phyloP scores from a whole-genome alignment of 2,113 vertebrate genomes.

The Stigmatopora argus region DNA sequence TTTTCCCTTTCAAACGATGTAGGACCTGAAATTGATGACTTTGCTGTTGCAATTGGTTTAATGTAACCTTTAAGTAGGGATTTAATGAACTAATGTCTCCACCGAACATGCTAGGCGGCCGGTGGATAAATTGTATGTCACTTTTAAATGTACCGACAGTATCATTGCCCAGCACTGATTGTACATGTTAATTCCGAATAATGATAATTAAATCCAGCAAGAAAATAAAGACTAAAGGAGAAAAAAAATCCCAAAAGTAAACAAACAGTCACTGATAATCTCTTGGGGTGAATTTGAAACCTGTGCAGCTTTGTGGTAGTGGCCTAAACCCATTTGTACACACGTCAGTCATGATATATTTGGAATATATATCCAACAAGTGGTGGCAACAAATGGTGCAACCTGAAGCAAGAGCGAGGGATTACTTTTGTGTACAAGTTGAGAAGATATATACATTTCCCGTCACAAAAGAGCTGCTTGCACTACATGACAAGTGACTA shows the following conservation, averaged over 20 bases:
- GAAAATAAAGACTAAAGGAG: background rate
- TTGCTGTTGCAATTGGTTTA: conserved; percentile 7
- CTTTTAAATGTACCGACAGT: background rate
- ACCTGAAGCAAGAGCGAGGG: conserved; percentile 23
- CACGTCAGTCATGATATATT: conserved; percentile 6
- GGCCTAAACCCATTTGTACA: conserved; percentile 32
- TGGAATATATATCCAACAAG: conserved; percentile 25
- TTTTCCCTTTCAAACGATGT: too few species aligned
- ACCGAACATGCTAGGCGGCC: background rate
- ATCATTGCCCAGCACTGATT: background rate
- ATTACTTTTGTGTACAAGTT: conserved; percentile 11
- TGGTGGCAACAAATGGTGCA: conserved; percentile 36
- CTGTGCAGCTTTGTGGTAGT: conserved; percentile 8
- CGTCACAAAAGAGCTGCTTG: background rate
- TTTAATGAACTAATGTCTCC: background rate
- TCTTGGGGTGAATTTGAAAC: background rate
- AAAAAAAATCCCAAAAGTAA: conserved; percentile 5
- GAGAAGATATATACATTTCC: conserved; percentile 6
- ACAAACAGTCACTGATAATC: background rate
- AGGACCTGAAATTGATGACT: background rate
- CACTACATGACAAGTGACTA: too few species aligned
- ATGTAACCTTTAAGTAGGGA: conserved; percentile 5
- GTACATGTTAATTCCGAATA: background rate
- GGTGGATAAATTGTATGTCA: background rate
- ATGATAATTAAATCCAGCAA: background rate